Evolutionary conservation across 1,140 invertebrate genomes (phyloP).

Genomic region (Hestina assimilis): DNA sequence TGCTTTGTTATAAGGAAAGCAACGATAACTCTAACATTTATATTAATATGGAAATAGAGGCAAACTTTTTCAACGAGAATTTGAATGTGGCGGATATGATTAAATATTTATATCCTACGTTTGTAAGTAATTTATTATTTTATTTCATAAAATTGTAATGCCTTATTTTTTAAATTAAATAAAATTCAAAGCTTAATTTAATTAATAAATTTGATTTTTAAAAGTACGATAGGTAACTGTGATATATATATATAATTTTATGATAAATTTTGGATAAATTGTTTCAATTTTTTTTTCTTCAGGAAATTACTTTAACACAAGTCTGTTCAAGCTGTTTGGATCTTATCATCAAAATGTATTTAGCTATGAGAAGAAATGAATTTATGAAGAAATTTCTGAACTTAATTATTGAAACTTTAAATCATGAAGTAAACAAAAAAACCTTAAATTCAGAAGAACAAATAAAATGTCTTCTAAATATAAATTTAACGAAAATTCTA

Average conservation of each 20-base stretch:
- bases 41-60: conserved; percentile 31
- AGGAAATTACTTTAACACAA: conserved; percentile 40
- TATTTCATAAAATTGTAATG: not conserved
- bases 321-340: conserved; percentile 38
- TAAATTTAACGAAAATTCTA: conserved; percentile 15
- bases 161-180: too few species aligned
- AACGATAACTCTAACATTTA: conserved; percentile 22
- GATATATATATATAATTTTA: not conserved
- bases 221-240: too few species aligned
- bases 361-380: conserved; percentile 32
- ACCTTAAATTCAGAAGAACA: conserved; percentile 1
- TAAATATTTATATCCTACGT: conserved; percentile 34
- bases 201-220: too few species aligned
- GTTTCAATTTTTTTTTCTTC: conserved; percentile 26
- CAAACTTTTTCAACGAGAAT: conserved; percentile 18
- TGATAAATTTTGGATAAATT: not conserved
- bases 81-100: conserved; percentile 32
- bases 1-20: conserved; percentile 41
- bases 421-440: conserved; percentile 12
- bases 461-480: conserved; percentile 7
- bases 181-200: too few species aligned
- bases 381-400: conserved; percentile 29
- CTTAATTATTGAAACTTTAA: conserved; percentile 23
- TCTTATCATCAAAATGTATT: conserved; percentile 40
- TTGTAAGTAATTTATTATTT: conserved; percentile 38